Base-by-base conservation (phyloP, 2,797 vertebrate species). In the Leptodactylus fallax region DNA sequence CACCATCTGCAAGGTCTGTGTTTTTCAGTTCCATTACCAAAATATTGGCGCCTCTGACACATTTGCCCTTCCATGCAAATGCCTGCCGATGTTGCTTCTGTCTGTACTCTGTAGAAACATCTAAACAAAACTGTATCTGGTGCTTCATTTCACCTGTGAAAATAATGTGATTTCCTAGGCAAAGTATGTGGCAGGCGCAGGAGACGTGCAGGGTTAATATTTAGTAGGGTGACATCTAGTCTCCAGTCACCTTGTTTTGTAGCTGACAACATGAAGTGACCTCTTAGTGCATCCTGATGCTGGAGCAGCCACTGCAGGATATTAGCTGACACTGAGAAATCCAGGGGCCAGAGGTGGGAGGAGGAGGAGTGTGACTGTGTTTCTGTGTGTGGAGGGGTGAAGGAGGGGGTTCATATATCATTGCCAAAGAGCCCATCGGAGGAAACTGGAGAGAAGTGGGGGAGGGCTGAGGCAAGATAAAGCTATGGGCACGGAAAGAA, bases 301-400 rank as follows among this genome's bases (percentile, higher is more conserved):
- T 65, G 91, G 89, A 90, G 88, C 90, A 85, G 90, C 86, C 92
- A 91, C 93, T 91, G 91, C 92, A 6, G 90, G 83, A 86, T 85
- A 21, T 56, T 91, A 93, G 89, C 90, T 92, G 94, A 93, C 94
- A 90, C 82, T 56, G 92, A 90, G 93, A 93, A 91, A 92, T 93
- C 92, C 92, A 90, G 81, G 87, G 91, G 92, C 79, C 77, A 78
- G 72, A 85, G 87, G 91, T 91, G 92, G 92, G 91, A 92, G 90
- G 90, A 89, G 87, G 91, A 91, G 92, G 88, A 87, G 91, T 3
- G 25, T 71, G 36, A 36, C 36, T 36, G 36, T 36, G 36, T 36
- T 36, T 36, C 6, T n/a, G 19, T 23, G 74, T 49, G 17, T n/a
- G 72, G 72, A 76, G 72, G 47, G 69, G 69, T 45, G 27, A 36